phyloP scores from a whole-genome alignment of 92 coral and sea anemone species.

The Epizoanthus illoricatus region DNA sequence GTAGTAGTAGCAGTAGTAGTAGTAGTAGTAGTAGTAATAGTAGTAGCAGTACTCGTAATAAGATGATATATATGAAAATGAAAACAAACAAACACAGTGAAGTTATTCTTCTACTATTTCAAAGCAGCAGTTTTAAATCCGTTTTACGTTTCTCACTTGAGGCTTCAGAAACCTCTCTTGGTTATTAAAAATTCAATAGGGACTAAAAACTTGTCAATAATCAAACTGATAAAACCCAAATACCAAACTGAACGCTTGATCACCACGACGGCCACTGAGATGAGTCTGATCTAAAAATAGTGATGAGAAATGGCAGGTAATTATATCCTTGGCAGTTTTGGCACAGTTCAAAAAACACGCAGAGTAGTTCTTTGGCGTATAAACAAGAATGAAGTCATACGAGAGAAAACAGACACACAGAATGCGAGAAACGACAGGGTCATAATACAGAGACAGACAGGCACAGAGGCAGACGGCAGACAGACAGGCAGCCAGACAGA shows the following conservation, averaged over 20 bases:
- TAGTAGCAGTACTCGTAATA: too few relatives aligned
- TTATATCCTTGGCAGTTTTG: neutral
- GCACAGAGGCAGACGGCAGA: neutral
- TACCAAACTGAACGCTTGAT: constrained; percentile 25
- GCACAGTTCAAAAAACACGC: neutral
- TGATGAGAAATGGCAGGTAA: neutral
- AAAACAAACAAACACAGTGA: too few relatives aligned
- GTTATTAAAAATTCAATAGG: constrained; percentile 34
- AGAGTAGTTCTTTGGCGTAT: too few relatives aligned
- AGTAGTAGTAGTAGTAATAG: too few relatives aligned
- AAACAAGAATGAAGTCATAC: too few relatives aligned
- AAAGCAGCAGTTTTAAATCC: too few relatives aligned
- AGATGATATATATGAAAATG: too few relatives aligned
- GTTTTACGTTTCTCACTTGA: neutral
- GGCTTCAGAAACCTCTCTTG: constrained; percentile 9
- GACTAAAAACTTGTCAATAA: constrained; percentile 9
- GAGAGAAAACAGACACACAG: neutral
- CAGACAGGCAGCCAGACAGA: neutral
- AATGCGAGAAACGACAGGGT: neutral
- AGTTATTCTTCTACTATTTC: too few relatives aligned
- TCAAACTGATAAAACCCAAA: constrained; percentile 15
- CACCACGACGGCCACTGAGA: constrained; percentile 20
- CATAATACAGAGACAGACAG: too few relatives aligned
- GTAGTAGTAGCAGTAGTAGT: too few relatives aligned
- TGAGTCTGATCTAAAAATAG: constrained; percentile 5